Evolutionary conservation across 2,888 invertebrate genomes (phyloP), one percentile per base, ranked within the genome.

Genomic region (Limnephilus rhombicus): DNA sequence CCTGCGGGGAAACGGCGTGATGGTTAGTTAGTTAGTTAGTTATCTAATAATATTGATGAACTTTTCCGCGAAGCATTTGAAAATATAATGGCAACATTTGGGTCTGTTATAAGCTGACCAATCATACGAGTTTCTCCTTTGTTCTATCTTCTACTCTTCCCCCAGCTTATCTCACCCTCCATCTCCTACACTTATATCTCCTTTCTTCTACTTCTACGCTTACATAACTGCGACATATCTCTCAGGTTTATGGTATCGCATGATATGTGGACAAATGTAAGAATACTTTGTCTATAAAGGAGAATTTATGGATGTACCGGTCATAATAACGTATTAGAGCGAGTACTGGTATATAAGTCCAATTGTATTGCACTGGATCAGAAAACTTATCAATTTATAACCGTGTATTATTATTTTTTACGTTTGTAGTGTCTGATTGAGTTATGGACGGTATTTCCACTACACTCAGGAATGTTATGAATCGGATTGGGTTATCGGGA

Each of bases 81-180:
- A n/a, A 68, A 68, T n/a, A 68, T 24, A 68, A 68, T 68, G 9
- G 68, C 68, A n/a, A 68, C 68, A 68, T 68, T 68, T n/a, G 68
- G 82, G 90, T 92, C 81, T 92, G 89, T 91, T 91, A 92, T 92
- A 89, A 92, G 91, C 91, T 92, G 92, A 90, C 91, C 91, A 91
- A 92, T 91, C 92, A 91, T 89, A 89, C 31, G 41, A 53, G 24
- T 68, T 68, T 83, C 80, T 91, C 41, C 88, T 87, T 92, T 90
- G 80, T 68, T n/a, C 24, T 9, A 49, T 49, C 49, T 90, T 85
- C 80, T 88, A 82, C 85, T 31, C 83, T 41, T 45, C 80, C 85
- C 87, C 89, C 81, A 81, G 41, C 68, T 80, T 80, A 83, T 88
- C 89, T 88, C 90, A 31, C 85, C 88, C 88, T 85, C 37, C 49